A percentile compares a stretch with the other conserved stretches of the same genome.
Evolutionary conservation across 2,797 vertebrate species (phyloP).

Genomic region (Odontamblyopus rebecca): DNA sequence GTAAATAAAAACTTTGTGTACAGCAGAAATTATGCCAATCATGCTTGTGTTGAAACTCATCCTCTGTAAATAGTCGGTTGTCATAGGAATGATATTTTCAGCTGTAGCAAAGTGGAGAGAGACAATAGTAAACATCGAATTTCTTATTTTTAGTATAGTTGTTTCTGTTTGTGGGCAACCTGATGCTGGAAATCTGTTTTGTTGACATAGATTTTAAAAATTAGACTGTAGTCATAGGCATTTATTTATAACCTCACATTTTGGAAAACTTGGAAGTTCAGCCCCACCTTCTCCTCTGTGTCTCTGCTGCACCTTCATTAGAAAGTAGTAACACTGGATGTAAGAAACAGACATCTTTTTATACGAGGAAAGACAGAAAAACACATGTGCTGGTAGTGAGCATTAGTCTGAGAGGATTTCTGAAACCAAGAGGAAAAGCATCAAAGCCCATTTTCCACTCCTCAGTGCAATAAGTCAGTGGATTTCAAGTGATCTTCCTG

Average conservation of each 20-base stretch:
- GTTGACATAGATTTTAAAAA: not conserved
- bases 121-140: too few relatives aligned
- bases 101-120: not conserved
- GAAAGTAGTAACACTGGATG: constrained; percentile 30
- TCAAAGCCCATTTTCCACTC: constrained; percentile 21
- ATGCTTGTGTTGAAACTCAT: not conserved
- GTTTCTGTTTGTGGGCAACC: not conserved
- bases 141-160: not conserved
- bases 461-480: constrained; percentile 54
- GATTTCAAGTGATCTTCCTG: constrained; percentile 63
- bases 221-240: not conserved
- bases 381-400: constrained; percentile 66
- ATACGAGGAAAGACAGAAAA: constrained; percentile 48
- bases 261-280: constrained; percentile 19
- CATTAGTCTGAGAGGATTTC: constrained; percentile 49
- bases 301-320: constrained; percentile 32
- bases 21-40: too few relatives aligned
- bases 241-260: not conserved
- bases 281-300: constrained; percentile 15
- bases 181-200: not conserved
- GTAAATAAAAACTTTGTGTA: not conserved
- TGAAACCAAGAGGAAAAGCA: constrained; percentile 62
- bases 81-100: not conserved
- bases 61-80: too few relatives aligned
- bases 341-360: constrained; percentile 44